Evolutionary conservation across 2,113 vertebrate genomes (phyloP).

Genomic region (Pseudorasbora parva): DNA sequence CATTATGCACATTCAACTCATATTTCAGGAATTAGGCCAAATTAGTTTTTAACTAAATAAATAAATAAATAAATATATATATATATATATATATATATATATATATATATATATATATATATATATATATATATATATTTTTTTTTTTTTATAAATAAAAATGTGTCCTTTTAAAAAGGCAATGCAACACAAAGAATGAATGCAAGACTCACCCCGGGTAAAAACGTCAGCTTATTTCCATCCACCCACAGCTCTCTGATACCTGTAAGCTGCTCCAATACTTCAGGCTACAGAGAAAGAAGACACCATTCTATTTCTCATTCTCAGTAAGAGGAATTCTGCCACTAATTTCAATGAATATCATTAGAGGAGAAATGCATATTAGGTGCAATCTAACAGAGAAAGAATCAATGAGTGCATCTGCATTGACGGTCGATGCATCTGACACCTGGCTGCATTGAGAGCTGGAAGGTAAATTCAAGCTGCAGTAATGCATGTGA

Average conservation of each 20-base stretch:
- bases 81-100: no score
- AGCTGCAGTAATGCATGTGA: not conserved
- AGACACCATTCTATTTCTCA: not conserved
- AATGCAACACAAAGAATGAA: not conserved
- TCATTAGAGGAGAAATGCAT: conserved; percentile 2
- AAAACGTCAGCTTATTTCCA: conserved; percentile 92
- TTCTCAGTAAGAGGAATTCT: conserved; percentile 15
- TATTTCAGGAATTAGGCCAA: not conserved
- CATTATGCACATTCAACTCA: not conserved
- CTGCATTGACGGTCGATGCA: not conserved
- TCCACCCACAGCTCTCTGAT: conserved; percentile 99
- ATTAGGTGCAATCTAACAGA: not conserved
- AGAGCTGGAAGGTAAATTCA: not conserved
- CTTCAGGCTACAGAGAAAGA: conserved; percentile 87
- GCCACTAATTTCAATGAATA: conserved; percentile 8
- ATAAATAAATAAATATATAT: no score
- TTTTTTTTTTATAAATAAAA: no score
- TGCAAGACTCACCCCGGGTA: conserved; percentile 88
- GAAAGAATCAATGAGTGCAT: not conserved
- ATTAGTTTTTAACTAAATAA: no score
- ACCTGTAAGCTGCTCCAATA: conserved; percentile 92
- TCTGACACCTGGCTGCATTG: conserved; percentile 14
- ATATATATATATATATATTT: no score
- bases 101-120: no score
- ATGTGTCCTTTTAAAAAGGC: no score